These are phyloP conservation scores for Sebastes trivittatus DNA, from an alignment of 2,797 vertebrate genomes.

Conservation along the genomic window DNA sequence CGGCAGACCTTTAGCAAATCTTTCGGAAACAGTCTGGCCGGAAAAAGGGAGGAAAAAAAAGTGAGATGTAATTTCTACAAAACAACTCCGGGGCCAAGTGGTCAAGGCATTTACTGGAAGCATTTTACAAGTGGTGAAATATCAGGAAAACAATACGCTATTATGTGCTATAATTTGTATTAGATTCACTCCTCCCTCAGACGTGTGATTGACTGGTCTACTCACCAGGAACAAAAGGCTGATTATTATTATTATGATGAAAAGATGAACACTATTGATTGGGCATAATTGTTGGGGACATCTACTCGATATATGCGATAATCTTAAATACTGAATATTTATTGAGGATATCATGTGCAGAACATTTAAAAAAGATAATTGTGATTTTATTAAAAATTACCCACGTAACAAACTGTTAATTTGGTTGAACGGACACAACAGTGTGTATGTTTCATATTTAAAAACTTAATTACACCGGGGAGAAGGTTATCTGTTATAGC, in stretches of 20 bases:
- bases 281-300: slow-evolving; percentile 20
- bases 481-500: slow-evolving; percentile 34
- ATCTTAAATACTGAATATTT: slow-evolving; percentile 7
- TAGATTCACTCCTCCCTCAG: slow-evolving; percentile 5
- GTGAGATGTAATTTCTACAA: slow-evolving; percentile 71
- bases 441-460: slow-evolving; percentile 43
- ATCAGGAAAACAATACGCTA: slow-evolving; percentile 61
- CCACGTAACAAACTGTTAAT: background rate
- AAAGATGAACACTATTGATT: slow-evolving; percentile 44
- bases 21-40: slow-evolving; percentile 72
- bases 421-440: slow-evolving; percentile 15
- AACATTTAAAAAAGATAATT: background rate
- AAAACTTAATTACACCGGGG: slow-evolving; percentile 57
- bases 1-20: slow-evolving; percentile 89
- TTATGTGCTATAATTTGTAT: slow-evolving; percentile 43
- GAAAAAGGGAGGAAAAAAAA: slow-evolving; percentile 41
- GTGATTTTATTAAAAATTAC: slow-evolving; percentile 4
- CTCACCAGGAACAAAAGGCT: slow-evolving; percentile 22
- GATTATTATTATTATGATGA: slow-evolving; percentile 29
- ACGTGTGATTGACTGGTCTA: slow-evolving; percentile 22
- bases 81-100: slow-evolving; percentile 71
- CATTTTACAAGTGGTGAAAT: slow-evolving; percentile 59
- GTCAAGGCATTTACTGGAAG: slow-evolving; percentile 69
- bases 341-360: background rate
- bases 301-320: slow-evolving; percentile 21